These are phyloP conservation scores for Anoplophora glabripennis DNA, from an alignment of 1,140 invertebrate species.

Conservation along the genomic window DNA sequence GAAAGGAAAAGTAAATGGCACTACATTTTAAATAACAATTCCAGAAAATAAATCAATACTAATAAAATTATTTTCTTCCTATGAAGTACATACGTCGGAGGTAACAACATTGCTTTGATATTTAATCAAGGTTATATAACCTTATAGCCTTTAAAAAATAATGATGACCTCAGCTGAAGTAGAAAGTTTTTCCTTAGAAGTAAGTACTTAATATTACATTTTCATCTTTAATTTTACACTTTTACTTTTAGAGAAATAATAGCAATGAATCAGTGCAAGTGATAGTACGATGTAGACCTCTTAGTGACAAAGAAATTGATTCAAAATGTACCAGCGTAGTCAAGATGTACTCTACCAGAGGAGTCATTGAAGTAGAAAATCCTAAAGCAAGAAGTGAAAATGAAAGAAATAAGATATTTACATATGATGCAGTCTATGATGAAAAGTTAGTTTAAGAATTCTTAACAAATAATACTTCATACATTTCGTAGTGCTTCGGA, in stretches of 20 bases:
- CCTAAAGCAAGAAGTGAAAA: constrained; percentile 56
- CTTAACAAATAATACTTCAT: too few species aligned
- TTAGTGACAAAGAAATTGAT: constrained; percentile 77
- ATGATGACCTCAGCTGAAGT: constrained; percentile 28
- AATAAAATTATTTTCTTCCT: constrained; percentile 19
- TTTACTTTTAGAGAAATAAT: constrained; percentile 13
- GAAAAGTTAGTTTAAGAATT: constrained; percentile 51
- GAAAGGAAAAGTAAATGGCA: constrained; percentile 25
- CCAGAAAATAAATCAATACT: constrained; percentile 28
- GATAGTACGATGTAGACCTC: constrained; percentile 85
- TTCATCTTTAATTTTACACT: not conserved
- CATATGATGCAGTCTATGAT: constrained; percentile 93
- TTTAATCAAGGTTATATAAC: constrained; percentile 23
- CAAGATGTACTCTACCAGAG: constrained; percentile 60
- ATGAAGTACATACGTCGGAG: constrained; percentile 7
- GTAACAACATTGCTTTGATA: constrained; percentile 18
- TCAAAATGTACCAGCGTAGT: constrained; percentile 71
- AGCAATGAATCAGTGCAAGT: constrained; percentile 80
- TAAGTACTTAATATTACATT: constrained; percentile 20
- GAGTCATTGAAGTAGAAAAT: constrained; percentile 66
- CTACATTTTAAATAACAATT: constrained; percentile 31
- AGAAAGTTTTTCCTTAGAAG: constrained; percentile 25
- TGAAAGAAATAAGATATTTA: constrained; percentile 73
- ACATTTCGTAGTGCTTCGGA: too few species aligned
- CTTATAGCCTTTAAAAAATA: constrained; percentile 23